Evolutionary conservation across 1,140 invertebrate species (phyloP).

Genomic region (Sycophila sp.): DNA sequence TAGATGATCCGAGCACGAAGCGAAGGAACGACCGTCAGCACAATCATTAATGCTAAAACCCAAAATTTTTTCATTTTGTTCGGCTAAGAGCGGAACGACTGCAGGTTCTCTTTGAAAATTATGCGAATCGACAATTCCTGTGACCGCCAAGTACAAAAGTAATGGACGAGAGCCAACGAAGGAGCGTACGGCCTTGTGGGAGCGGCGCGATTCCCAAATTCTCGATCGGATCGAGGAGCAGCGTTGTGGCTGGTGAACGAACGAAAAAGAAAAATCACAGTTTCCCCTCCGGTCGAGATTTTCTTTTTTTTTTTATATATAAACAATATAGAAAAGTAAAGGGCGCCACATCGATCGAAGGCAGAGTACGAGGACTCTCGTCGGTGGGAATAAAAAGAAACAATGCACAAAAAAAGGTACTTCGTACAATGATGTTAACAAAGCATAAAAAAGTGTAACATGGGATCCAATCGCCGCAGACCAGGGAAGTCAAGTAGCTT

Average conservation of each 20-base stretch:
- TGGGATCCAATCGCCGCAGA: conserved; percentile 20
- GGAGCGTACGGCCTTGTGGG: too few species aligned
- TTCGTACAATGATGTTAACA: conserved; percentile 15
- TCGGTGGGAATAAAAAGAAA: too few species aligned
- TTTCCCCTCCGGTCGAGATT: conserved; percentile 24
- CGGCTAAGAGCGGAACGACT: background rate
- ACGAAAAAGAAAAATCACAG: too few species aligned
- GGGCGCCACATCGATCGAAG: background rate
- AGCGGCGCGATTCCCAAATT: too few species aligned
- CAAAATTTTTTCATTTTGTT: conserved; percentile 49
- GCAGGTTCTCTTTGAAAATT: background rate
- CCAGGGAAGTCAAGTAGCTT: conserved; percentile 25
- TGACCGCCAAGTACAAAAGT: background rate
- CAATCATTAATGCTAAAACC: conserved; percentile 63
- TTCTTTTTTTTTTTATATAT: too few species aligned
- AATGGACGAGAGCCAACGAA: background rate
- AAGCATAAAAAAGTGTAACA: conserved; percentile 11
- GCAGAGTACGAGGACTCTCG: conserved; percentile 22
- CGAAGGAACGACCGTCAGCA: conserved; percentile 14
- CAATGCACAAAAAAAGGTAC: conserved; percentile 9
- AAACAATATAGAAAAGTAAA: conserved; percentile 1
- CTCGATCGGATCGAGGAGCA: background rate
- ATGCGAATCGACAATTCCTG: background rate
- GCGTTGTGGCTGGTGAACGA: background rate
- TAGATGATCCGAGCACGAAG: too few species aligned